Percentiles rank a stretch among this genome's conserved stretches.
phyloP scores from a whole-genome alignment of 2,888 invertebrate genomes.

The Dichetophora obliterata region DNA sequence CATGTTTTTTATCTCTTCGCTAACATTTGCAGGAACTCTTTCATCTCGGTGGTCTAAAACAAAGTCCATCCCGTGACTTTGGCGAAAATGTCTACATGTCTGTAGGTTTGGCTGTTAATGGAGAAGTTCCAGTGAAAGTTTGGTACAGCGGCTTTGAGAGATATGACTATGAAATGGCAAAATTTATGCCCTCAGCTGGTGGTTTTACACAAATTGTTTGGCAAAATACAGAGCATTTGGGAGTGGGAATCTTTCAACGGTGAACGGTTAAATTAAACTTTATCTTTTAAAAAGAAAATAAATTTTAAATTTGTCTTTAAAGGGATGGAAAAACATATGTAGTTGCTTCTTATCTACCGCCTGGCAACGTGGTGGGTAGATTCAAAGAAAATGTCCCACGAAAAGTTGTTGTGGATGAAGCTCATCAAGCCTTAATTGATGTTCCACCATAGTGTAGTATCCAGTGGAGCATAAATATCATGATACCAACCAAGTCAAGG shows the following conservation, averaged over 20 bases:
- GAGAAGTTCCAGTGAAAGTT: slow-evolving; percentile 59
- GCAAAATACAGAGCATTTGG: slow-evolving; percentile 81
- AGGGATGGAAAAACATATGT: slow-evolving; percentile 69
- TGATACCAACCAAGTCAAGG: no score
- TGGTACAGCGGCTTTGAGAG: slow-evolving; percentile 85
- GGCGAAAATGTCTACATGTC: slow-evolving; percentile 88
- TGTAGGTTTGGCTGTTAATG: slow-evolving; percentile 76
- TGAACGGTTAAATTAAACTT: slow-evolving; percentile 37
- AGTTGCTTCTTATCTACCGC: slow-evolving; percentile 91
- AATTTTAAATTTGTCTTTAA: no score
- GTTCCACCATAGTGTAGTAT: no score
- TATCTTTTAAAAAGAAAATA: no score
- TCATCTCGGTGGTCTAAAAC: slow-evolving; percentile 75
- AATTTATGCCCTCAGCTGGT: slow-evolving; percentile 79
- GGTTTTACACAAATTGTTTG: slow-evolving; percentile 90
- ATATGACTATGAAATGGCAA: slow-evolving; percentile 75
- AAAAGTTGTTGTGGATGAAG: neutral
- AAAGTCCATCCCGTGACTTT: slow-evolving; percentile 81
- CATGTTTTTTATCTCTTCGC: no score
- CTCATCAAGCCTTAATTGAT: no score
- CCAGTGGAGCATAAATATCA: no score
- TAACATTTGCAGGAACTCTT: slow-evolving; percentile 53
- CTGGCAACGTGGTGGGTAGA: slow-evolving; percentile 86
- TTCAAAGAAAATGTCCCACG: slow-evolving; percentile 81
- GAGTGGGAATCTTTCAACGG: slow-evolving; percentile 76